These are phyloP conservation scores for Platypus cylindrus DNA, from an alignment of 2,888 invertebrate species.

Conservation along the genomic window DNA sequence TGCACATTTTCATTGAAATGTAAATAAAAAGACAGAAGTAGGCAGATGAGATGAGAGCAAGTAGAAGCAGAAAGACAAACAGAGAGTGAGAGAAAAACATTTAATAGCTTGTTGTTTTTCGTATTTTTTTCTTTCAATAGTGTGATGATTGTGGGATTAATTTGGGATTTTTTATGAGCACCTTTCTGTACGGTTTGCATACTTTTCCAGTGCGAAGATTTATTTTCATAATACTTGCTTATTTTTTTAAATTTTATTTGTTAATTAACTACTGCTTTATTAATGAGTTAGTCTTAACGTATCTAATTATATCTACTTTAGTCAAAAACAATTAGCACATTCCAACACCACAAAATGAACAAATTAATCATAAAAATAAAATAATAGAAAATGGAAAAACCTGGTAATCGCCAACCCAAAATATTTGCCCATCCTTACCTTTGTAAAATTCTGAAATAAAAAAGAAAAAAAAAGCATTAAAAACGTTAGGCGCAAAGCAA, in stretches of 20 bases:
- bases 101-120: no score
- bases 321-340: background rate
- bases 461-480: slow-evolving; percentile 15
- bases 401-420: background rate
- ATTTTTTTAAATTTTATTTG: background rate
- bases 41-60: no score
- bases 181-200: no score
- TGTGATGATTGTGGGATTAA: no score
- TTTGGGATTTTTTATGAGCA: no score
- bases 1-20: no score
- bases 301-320: background rate
- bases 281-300: background rate
- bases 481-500: slow-evolving; percentile 13
- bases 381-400: slow-evolving; percentile 1
- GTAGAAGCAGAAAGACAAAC: no score
- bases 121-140: no score
- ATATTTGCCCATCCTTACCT: slow-evolving; percentile 11
- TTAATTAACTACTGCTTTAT: background rate
- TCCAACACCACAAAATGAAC: background rate
- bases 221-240: no score
- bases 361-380: slow-evolving; percentile 2
- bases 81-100: no score
- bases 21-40: no score
- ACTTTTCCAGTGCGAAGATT: no score
- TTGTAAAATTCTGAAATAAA: slow-evolving; percentile 19